Base-by-base conservation (phyloP, 2,113 vertebrate genomes). In the Pelobates fuscus region DNA sequence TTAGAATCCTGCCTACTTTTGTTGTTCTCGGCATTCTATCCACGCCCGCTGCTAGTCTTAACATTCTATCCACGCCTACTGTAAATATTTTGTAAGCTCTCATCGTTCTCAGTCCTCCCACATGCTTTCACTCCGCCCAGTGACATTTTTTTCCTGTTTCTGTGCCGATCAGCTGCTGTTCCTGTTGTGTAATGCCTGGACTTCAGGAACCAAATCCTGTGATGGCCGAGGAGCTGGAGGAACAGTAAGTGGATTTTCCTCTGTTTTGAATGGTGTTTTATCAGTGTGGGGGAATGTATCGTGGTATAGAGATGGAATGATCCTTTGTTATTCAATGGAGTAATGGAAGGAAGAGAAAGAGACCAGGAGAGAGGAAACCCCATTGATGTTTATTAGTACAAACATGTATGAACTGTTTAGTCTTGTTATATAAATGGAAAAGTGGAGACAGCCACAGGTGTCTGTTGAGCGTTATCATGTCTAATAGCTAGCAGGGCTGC, bases 191-290 rank as follows among this genome's bases (percentile, higher is more conserved):
- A 37, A 76, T 76, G 73, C 73, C 73, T 0, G 57, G 65, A 37
- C 26, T 76, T 5, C 63, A 57, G 54, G 37, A 49, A 18, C 18
- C n/a, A 1, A 37, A 30, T 8, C 25, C 84, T 86, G 83, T 69
- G 71, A 89, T 89, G 87, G 86, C 81, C 64, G 86, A 89, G 81
- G 85, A 89, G 71, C 80, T 88, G 81, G 85, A 89, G 80, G 82
- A 82, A 79, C 81, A 82, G 87, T 89, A 81, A 88, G 87, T 86
- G 58, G 14, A 18, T 11, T 14, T 49, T 5, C 10, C 44, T 15
- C 44, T 2, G 44, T 17, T 49, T 11, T 49, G 8, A 18, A 6
- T 49, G 14, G 17, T 49, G 44, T 14, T 49, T 49, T 11, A 5
- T 37, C 32, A 1, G 5, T 37, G 21, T 23, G 3, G 10, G 79